phyloP scores from a whole-genome alignment of 2,797 vertebrate species.

The Pipistrellus pygmaeus region DNA sequence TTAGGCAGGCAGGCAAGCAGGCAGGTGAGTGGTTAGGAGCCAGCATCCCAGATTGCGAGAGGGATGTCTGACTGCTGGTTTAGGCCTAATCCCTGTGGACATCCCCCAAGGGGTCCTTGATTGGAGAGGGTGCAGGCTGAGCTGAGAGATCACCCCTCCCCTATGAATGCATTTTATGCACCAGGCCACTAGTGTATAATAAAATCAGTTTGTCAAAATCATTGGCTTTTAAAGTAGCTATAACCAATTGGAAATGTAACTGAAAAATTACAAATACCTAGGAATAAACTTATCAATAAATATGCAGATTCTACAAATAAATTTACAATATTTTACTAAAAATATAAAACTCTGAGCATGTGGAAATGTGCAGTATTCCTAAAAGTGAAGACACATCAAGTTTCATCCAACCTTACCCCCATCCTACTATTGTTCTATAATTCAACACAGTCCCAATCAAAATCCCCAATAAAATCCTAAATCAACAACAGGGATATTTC shows the following conservation, averaged over 20 bases:
- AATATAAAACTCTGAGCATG: neutral
- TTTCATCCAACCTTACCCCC: neutral
- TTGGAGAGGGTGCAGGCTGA: no score
- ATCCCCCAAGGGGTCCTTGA: no score
- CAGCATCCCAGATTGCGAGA: no score
- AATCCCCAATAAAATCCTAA: neutral
- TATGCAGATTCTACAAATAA: neutral
- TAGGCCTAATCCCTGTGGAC: no score
- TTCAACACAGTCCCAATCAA: neutral
- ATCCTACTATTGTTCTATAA: neutral
- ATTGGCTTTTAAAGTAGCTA: neutral
- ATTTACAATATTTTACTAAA: neutral
- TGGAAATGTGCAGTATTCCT: neutral
- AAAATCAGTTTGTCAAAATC: constrained; percentile 29
- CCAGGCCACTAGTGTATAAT: neutral
- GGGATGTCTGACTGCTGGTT: no score
- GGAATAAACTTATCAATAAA: neutral
- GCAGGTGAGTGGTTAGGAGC: no score
- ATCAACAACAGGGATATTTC: neutral
- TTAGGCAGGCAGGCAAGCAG: no score
- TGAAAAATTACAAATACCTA: neutral
- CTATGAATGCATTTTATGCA: no score
- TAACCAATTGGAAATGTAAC: neutral
- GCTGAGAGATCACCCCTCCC: no score
- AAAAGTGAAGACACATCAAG: neutral